A percentile compares a stretch with the other conserved stretches of the same genome.
Conservation (phyloP, 2,888 invertebrate genomes). For the Monochamus alternatus region DNA sequence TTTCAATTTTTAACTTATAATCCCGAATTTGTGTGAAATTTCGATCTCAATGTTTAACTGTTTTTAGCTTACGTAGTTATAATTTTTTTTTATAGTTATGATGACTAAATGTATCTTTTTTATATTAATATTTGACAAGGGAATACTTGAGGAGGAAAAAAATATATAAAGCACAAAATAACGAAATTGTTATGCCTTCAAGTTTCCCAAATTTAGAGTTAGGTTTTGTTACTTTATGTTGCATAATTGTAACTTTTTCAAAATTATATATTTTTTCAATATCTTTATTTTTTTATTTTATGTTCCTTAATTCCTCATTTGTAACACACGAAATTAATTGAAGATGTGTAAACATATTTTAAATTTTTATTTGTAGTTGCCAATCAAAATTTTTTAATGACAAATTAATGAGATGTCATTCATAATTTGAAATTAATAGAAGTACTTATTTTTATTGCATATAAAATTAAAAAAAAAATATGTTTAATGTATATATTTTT, state of each 20-base stretch:
- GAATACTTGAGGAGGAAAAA: slow-evolving; percentile 5
- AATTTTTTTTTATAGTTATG: slow-evolving; percentile 4
- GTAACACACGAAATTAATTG: not conserved
- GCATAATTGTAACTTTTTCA: slow-evolving; percentile 33
- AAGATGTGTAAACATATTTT: too few species aligned
- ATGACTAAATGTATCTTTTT: not conserved
- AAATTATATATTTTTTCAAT: slow-evolving; percentile 36
- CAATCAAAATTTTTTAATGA: too few species aligned
- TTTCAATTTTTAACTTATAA: too few species aligned
- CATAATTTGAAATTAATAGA: too few species aligned
- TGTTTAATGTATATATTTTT: too few species aligned
- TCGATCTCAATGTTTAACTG: not conserved
- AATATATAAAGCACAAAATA: not conserved
- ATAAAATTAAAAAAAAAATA: too few species aligned
- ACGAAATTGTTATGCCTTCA: not conserved
- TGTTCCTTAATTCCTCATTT: slow-evolving; percentile 32
- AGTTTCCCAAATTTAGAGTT: slow-evolving; percentile 5
- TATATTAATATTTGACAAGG: slow-evolving; percentile 6
- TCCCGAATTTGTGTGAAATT: not conserved
- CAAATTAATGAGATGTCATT: too few species aligned
- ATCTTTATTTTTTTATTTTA: slow-evolving; percentile 31
- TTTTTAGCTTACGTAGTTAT: slow-evolving; percentile 3
- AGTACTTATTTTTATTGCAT: too few species aligned
- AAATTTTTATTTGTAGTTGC: too few species aligned
- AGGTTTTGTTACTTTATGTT: slow-evolving; percentile 1